Conservation (phyloP, 2,113 vertebrate genomes). For the Protomyctophum bolini region DNA sequence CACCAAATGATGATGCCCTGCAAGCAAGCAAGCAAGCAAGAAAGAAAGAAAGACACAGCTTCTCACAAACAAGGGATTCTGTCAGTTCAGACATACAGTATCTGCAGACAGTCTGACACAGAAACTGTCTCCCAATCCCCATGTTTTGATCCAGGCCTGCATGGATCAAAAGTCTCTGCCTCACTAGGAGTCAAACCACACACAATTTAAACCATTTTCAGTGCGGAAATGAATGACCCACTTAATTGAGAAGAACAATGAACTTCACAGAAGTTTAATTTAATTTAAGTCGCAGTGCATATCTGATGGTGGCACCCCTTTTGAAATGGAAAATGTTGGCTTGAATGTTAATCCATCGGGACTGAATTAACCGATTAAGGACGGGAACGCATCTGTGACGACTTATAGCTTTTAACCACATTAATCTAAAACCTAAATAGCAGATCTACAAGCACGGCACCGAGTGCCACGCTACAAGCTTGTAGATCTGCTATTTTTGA, state of each 20-base stretch:
- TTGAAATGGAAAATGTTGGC: conserved; percentile 58
- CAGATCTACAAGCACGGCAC: too few species aligned
- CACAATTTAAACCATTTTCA: conserved; percentile 45
- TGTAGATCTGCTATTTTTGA: too few species aligned
- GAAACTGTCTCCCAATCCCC: conserved; percentile 39
- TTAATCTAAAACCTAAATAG: too few species aligned
- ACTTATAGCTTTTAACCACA: too few species aligned
- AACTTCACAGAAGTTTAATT: conserved; percentile 56
- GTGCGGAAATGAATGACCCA: conserved; percentile 57
- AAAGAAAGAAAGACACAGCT: conserved; percentile 12
- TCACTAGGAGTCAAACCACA: conserved; percentile 55
- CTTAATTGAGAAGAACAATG: conserved; percentile 60
- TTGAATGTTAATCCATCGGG: conserved; percentile 57
- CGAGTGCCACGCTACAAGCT: too few species aligned
- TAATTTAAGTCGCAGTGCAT: conserved; percentile 62
- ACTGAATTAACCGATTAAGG: conserved; percentile 24
- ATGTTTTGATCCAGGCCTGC: conserved; percentile 58
- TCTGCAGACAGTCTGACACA: conserved; percentile 58
- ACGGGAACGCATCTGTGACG: too few species aligned
- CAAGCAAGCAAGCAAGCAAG: conserved; percentile 18
- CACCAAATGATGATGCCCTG: conserved; percentile 8
- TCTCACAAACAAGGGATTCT: conserved; percentile 44
- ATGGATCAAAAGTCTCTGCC: conserved; percentile 58
- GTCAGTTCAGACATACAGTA: conserved; percentile 30
- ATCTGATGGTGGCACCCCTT: conserved; percentile 62